Base-by-base conservation (phyloP, 2,888 invertebrate species). In the Polyommatus iphigenia region DNA sequence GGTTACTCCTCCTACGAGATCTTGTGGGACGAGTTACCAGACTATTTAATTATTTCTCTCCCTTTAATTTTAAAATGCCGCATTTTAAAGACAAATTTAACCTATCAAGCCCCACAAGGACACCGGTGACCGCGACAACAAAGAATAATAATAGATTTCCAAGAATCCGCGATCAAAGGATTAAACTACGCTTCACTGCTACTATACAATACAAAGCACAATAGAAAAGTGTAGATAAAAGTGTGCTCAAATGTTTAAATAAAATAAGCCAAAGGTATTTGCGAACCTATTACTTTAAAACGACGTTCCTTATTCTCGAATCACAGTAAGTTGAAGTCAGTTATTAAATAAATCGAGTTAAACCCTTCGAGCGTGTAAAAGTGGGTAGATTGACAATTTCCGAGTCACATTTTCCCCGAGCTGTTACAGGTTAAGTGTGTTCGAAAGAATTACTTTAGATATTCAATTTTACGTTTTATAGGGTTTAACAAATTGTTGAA, bases 301-400 rank as follows among this genome's bases (percentile, higher is more conserved):
- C 67, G 67, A 32, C 67, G 67, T 29, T 32, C 24, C 62, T 20
- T 20, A 32, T 67, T 29, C 29, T 67, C 0, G 8, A 67, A 67
- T 67, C 67, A 67, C 24, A 29, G 67, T 29, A 29, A 32, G 32
- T 67, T 32, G 67, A 67, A 67, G 67, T 72, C 41, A 20, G 41
- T 41, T 36, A 75, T 54, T 75, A 54, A 75, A 75, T 54, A 54
- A 75, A 50, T 18, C 50, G 46, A 75, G 24, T 75, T 75, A 54
- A 75, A 54, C 50, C 75, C 24, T 50, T 75, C 54, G 29, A 29
- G 29, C 75, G 20, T 46, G 24, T 75, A 75, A 75, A 75, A 75
- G 75, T 75, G 54, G 46, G 54, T 50, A 75, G 50, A 75, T 75
- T 75, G 75, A 29, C 75, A 75, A 75, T 75, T 75, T 75, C 75